Evolutionary conservation across 2,888 invertebrate species (phyloP).

Genomic region (Exephanes ischioxanthus): DNA sequence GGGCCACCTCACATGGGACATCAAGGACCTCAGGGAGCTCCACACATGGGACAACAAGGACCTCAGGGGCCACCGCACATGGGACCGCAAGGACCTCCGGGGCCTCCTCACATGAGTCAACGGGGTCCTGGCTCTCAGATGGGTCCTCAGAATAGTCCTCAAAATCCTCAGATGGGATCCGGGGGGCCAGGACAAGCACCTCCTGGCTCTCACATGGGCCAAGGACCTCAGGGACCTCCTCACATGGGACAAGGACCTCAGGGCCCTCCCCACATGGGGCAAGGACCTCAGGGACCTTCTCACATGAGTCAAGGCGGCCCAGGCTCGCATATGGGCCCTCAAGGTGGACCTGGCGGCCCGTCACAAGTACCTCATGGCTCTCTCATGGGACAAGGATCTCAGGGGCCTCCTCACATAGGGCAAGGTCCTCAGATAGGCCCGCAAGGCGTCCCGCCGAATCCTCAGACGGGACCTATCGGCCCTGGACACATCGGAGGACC

Average conservation of each 20-base stretch:
- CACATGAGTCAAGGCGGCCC: constrained; percentile 77
- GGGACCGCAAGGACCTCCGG: constrained; percentile 72
- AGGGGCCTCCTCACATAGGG: constrained; percentile 48
- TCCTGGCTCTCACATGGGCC: constrained; percentile 31
- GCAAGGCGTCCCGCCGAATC: constrained; percentile 74
- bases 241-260: constrained; percentile 76
- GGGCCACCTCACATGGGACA: constrained; percentile 73
- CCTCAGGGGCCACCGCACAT: constrained; percentile 1
- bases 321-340: constrained; percentile 75
- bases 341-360: constrained; percentile 67
- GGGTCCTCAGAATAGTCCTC: constrained; percentile 74
- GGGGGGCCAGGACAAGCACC: constrained; percentile 67
- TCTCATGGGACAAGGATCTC: constrained; percentile 78
- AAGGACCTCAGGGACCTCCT: constrained; percentile 66
- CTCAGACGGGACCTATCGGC: constrained; percentile 77
- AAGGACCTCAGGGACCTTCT: constrained; percentile 71
- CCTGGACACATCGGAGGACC: constrained; percentile 81
- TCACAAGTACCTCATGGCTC: constrained; percentile 74
- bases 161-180: constrained; percentile 76
- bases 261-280: too few relatives aligned
- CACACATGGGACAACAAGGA: constrained; percentile 71
- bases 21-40: constrained; percentile 80
- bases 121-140: constrained; percentile 77
- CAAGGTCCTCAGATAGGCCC: constrained; percentile 70
- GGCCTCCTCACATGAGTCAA: constrained; percentile 68